Evolutionary conservation across 2,797 vertebrate species (phyloP), one percentile per base, ranked within the genome.

Genomic region (Coluber constrictor): DNA sequence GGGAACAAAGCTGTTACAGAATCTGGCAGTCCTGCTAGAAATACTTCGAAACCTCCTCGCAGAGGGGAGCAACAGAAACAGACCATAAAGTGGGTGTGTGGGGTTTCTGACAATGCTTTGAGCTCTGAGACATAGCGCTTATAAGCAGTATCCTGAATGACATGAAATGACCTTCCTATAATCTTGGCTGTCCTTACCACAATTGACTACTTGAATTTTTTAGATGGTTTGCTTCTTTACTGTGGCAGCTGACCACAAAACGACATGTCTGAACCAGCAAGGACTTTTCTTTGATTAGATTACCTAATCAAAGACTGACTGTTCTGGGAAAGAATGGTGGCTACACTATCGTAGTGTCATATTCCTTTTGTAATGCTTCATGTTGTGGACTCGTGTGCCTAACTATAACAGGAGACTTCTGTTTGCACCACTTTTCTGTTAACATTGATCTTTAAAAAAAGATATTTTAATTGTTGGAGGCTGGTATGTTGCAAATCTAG

Each of bases 121-220:
- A 63, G 11, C 27, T 63, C 27, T 63, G 29, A 63, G 60, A 63
- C 61, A 63, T 12, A 63, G 61, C 27, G 1, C 61, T 63, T 63
- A 63, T 0, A 63, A 63, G 61, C 27, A 63, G 11, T 29, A 63
- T 63, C 61, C 27, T 63, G 27, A 29, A 29, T 63, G 61, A 63
- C 61, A 63, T 11, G 61, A 63, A 63, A 4, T 11, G 11, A 29
- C 27, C 27, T 63, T 63, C 61, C 61, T 63, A 29, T 63, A 29
- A 63, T 63, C 61, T 29, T 4, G 1, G 27, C 61, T 63, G 61
- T 63, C 27, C 61, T 63, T 63, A 29, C 61, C 61, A 88, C 59
- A 90, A 43, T 10, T 90, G 90, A 86, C 90, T 95, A 90, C 95
- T 96, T 94, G 88, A 94, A 96, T 97, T 97, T 97, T 83, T 97